These are phyloP conservation scores for Escarpia spicata DNA, from an alignment of 2,888 invertebrate genomes.

Conservation along the genomic window DNA sequence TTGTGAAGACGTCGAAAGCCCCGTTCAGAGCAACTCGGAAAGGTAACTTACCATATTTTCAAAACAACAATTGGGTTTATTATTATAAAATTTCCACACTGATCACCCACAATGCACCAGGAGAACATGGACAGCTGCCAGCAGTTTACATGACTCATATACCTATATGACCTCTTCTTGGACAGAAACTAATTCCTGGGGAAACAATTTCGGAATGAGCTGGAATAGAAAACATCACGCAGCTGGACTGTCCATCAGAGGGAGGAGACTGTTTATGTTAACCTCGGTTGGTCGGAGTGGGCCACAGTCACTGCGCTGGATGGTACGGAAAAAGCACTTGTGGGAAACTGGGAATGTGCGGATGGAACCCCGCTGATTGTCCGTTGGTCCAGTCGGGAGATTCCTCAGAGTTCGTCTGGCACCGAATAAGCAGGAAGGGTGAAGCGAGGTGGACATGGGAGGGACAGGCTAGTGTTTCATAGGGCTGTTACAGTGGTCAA, in stretches of 20 bases:
- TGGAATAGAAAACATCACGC: background rate
- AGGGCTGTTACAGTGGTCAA: background rate
- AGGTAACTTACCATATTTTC: too few relatives aligned
- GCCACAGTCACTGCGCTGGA: background rate
- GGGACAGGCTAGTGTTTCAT: background rate
- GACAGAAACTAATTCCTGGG: background rate
- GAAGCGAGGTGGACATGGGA: background rate
- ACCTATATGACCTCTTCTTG: background rate
- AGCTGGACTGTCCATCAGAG: conserved; percentile 16
- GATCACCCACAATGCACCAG: background rate
- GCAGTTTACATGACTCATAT: background rate
- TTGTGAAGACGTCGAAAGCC: too few relatives aligned
- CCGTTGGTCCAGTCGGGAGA: background rate
- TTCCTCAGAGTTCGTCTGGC: background rate
- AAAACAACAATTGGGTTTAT: background rate
- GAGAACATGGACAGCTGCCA: background rate
- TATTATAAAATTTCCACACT: background rate
- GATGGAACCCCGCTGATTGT: background rate
- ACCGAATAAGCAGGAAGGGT: background rate
- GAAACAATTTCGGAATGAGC: background rate
- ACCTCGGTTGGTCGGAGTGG: background rate
- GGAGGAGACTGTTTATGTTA: background rate
- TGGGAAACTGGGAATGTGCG: background rate
- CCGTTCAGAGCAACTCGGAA: too few relatives aligned
- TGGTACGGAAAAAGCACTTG: conserved; percentile 1